A percentile compares a stretch with the other conserved stretches of the same genome.
These are phyloP conservation scores for Dendrolimus houi DNA, from an alignment of 2,888 invertebrate genomes.

Conservation along the genomic window DNA sequence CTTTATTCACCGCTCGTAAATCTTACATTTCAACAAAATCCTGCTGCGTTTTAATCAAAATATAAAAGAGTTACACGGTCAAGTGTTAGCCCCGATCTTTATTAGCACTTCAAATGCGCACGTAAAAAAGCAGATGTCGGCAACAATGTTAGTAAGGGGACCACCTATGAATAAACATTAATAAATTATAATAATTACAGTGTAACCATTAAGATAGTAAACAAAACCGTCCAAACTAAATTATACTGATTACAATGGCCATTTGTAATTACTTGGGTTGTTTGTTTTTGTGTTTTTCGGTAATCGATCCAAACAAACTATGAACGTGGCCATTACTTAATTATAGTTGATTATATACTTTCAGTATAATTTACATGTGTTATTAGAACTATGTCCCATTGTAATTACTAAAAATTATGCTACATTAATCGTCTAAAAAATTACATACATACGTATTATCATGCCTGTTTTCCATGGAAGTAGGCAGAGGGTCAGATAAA, in stretches of 20 bases:
- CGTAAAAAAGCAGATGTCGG: not conserved
- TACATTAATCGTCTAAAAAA: too few species aligned
- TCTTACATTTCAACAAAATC: slow-evolving; percentile 24
- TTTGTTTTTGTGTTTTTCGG: too few species aligned
- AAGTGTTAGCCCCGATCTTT: not conserved
- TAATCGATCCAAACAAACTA: too few species aligned
- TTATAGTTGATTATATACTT: too few species aligned
- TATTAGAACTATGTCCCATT: slow-evolving; percentile 11
- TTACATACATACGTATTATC: too few species aligned
- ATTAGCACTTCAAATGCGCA: not conserved
- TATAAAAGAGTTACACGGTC: slow-evolving; percentile 4
- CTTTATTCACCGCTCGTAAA: slow-evolving; percentile 51
- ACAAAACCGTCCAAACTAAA: not conserved
- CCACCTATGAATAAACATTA: not conserved
- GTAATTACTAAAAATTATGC: too few species aligned
- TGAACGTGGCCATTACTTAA: too few species aligned
- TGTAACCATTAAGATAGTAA: not conserved
- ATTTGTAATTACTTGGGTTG: too few species aligned
- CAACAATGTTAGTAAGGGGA: not conserved
- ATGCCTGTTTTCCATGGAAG: too few species aligned
- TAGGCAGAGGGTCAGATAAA: too few species aligned
- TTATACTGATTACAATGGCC: not conserved
- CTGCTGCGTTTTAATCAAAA: slow-evolving; percentile 28
- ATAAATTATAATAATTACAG: slow-evolving; percentile 10
- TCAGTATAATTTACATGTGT: not conserved